Evolutionary conservation across 2,797 vertebrate species (phyloP).

Genomic region (Gobio occitaniae): DNA sequence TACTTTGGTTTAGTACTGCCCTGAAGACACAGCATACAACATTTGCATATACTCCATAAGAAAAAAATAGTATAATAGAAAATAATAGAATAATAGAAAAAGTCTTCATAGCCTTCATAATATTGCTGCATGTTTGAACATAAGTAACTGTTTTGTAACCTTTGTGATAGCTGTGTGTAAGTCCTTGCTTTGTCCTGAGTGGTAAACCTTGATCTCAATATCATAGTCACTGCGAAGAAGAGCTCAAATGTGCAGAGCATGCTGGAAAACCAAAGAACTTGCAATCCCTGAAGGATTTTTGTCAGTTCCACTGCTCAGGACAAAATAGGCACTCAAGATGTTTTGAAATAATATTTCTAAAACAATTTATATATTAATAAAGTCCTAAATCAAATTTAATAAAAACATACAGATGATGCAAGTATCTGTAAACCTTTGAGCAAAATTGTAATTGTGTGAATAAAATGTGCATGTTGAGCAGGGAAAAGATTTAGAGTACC

Average conservation of each 20-base stretch:
- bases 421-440: neutral
- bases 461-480: slow-evolving; percentile 6
- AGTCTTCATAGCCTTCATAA: no score
- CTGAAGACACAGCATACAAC: neutral
- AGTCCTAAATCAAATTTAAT: neutral
- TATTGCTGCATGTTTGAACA: neutral
- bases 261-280: neutral
- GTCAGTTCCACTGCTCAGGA: neutral
- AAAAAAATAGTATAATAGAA: no score
- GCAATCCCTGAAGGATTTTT: neutral
- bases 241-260: neutral
- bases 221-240: neutral
- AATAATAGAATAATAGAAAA: no score
- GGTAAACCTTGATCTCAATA: neutral
- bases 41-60: neutral
- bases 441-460: neutral
- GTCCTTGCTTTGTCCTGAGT: neutral
- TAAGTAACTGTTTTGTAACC: neutral
- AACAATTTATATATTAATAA: neutral
- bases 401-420: neutral
- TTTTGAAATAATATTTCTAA: neutral
- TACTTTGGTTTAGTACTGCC: neutral
- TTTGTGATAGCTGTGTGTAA: neutral
- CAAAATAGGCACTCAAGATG: neutral
- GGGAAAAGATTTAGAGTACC: slow-evolving; percentile 75